A percentile compares a stretch with the other conserved stretches of the same genome.
These are phyloP conservation scores for Andrena trimmerana DNA, from an alignment of 2,888 invertebrate genomes.

Conservation along the genomic window DNA sequence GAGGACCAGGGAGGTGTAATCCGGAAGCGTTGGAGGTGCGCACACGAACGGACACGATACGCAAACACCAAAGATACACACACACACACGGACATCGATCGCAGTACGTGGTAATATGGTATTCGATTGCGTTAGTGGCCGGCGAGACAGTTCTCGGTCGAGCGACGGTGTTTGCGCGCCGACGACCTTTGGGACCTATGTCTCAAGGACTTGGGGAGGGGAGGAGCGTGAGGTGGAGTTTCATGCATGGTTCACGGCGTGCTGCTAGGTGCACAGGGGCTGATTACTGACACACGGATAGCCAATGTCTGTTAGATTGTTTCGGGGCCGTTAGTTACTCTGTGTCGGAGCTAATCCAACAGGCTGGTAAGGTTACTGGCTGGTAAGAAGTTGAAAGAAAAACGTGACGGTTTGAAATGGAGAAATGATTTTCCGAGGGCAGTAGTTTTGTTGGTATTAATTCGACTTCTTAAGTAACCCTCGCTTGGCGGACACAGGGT, in stretches of 20 bases:
- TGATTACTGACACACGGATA: constrained; percentile 14
- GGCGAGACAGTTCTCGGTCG: background rate
- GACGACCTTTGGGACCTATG: background rate
- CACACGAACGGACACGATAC: constrained; percentile 69
- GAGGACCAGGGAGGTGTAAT: constrained; percentile 40
- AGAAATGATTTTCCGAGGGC: background rate
- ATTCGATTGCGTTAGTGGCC: background rate
- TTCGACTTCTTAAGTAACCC: background rate
- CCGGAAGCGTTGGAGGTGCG: constrained; percentile 50
- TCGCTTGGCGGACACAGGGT: too few species aligned
- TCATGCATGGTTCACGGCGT: constrained; percentile 35
- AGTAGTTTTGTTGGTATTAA: background rate
- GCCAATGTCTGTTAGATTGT: constrained; percentile 5
- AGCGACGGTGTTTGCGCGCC: background rate
- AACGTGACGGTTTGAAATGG: background rate
- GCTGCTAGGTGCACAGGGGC: constrained; percentile 26
- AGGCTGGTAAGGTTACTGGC: too few species aligned
- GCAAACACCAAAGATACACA: constrained; percentile 73
- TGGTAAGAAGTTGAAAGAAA: background rate
- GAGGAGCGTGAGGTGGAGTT: background rate
- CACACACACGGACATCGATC: constrained; percentile 69
- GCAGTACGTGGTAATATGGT: constrained; percentile 12
- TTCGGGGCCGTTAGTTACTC: background rate
- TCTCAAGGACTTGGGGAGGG: background rate
- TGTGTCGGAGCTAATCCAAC: background rate